Evolutionary conservation across 2,113 vertebrate genomes (phyloP).

Genomic region (Ptyas mucosa): DNA sequence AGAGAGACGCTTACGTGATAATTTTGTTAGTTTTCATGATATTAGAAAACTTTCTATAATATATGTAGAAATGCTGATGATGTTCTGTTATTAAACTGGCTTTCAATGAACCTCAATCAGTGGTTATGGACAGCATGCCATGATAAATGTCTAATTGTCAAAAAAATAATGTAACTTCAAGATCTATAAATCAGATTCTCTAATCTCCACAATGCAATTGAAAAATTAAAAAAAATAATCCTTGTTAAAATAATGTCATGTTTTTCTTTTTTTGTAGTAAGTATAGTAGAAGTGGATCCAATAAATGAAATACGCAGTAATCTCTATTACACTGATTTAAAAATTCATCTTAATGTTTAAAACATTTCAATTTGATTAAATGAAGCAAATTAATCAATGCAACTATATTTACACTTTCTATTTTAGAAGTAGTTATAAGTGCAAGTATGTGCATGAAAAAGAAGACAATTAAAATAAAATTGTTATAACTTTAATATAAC

Average conservation of each 20-base stretch:
- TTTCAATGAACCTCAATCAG: background rate
- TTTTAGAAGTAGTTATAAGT: background rate
- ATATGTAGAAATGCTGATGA: background rate
- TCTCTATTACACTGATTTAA: background rate
- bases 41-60: background rate
- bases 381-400: background rate
- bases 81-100: background rate
- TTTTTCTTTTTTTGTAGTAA: background rate
- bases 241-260: background rate
- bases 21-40: background rate
- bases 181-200: background rate
- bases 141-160: background rate
- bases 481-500: background rate
- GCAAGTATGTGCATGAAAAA: background rate
- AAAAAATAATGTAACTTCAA: background rate
- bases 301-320: background rate
- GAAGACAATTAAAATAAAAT: background rate
- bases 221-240: background rate
- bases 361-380: background rate
- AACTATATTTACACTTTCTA: background rate
- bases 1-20: background rate
- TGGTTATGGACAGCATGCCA: background rate
- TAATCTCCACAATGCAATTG: background rate
- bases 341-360: background rate
- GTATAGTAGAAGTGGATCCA: background rate